phyloP scores from a whole-genome alignment of 2,797 vertebrate species.

The Rhincodon typus region DNA sequence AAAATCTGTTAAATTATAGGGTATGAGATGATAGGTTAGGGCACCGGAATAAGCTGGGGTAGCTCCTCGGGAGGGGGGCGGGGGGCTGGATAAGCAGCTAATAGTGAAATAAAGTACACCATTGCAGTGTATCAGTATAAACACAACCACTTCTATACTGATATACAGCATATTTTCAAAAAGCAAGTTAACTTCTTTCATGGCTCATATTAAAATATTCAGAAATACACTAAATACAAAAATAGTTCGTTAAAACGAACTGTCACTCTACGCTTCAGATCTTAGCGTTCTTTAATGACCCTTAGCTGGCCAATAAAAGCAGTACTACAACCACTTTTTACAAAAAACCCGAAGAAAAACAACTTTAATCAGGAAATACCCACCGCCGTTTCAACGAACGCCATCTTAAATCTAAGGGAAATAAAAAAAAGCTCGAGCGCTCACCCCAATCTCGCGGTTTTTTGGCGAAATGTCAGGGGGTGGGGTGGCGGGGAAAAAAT shows the following conservation, averaged over 20 bases:
- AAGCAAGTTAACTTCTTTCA: background rate
- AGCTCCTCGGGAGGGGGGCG: background rate
- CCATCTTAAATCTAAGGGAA: constrained; percentile 1
- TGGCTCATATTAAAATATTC: background rate
- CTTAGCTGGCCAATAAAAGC: background rate
- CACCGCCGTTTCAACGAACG: background rate
- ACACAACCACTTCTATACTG: background rate
- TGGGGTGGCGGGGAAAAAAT: background rate
- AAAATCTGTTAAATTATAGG: background rate
- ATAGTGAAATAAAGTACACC: background rate
- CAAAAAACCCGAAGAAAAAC: background rate
- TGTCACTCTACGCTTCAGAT: background rate
- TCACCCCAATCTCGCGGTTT: background rate
- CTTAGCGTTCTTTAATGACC: background rate
- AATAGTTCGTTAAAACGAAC: background rate
- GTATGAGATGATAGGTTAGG: background rate
- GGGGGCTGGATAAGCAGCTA: background rate
- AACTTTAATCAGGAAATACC: constrained; percentile 4
- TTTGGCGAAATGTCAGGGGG: background rate
- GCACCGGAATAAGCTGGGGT: background rate
- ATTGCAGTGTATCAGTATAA: background rate
- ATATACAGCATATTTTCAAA: background rate
- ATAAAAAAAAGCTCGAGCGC: background rate
- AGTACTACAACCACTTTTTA: background rate
- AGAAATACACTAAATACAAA: background rate